Evolutionary conservation across 1,140 invertebrate genomes (phyloP), one percentile per base, ranked within the genome.

Genomic region (Drosophila hydei): DNA sequence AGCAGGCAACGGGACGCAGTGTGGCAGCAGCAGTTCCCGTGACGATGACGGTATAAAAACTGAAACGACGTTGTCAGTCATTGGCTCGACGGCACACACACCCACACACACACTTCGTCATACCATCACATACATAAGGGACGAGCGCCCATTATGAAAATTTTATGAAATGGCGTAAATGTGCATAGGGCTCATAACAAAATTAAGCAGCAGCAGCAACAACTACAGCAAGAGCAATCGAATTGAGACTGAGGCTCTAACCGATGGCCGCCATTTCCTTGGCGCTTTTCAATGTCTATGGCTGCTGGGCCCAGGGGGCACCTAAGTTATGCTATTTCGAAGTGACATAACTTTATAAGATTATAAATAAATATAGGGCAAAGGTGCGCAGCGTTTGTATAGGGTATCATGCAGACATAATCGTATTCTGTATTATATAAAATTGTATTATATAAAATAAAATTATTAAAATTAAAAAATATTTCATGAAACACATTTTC

Each of bases 101-200:
- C 40, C 42, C 56, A 33, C 11, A 25, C 36, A 21, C 67, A 43
- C 12, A n/a, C 16, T n/a, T n/a, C n/a, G n/a, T n/a, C n/a, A n/a
- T n/a, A 33, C 30, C 12, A n/a, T 19, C 11, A 27, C 42, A 33
- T 14, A 12, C 42, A 51, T 11, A 33, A 11, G 30, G 30, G 6
- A 30, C 40, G 30, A 54, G 43, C 59, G 58, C 58, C 83, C 84
- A 88, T 88, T 89, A 88, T 83, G 72, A 88, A 88, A 88, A 88
- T 88, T 77, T 76, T 88, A 64, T 79, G 79, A 88, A 88, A 88
- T 88, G 75, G 78, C 83, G 84, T 50, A 73, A 88, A 88, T 88
- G 83, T 89, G 83, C 78, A 88, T 71, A 73, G 60, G 61, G 63
- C 68, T 88, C 77, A 71, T 88, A 79, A 88, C 84, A 58, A 79